phyloP scores from a whole-genome alignment of 92 coral and sea anemone genomes.

The Virgularia gustaviana region DNA sequence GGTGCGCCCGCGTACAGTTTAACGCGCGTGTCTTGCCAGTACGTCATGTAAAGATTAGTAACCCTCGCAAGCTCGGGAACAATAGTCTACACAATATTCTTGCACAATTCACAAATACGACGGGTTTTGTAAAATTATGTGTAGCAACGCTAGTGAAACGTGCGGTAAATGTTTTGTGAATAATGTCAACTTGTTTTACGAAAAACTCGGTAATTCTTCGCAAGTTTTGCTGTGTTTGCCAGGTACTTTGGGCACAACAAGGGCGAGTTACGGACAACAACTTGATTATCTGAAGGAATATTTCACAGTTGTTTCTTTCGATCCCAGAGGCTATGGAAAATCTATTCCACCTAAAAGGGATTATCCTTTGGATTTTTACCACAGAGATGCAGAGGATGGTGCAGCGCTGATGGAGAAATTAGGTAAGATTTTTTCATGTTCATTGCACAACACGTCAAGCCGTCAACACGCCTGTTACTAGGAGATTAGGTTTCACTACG shows the following conservation, averaged over 20 bases:
- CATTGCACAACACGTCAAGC: too few relatives aligned
- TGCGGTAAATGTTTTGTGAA: conserved; percentile 69
- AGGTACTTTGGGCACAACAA: conserved; percentile 88
- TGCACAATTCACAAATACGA: too few relatives aligned
- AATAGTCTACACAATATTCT: too few relatives aligned
- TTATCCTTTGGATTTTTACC: conserved; percentile 80
- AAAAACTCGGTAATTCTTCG: conserved; percentile 59
- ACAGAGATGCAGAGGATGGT: conserved; percentile 86
- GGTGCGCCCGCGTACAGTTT: too few relatives aligned
- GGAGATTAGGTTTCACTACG: too few relatives aligned
- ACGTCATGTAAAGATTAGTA: too few relatives aligned
- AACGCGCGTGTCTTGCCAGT: too few relatives aligned
- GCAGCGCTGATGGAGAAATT: conserved; percentile 75
- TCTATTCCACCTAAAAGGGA: conserved; percentile 92
- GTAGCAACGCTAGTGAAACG: too few relatives aligned
- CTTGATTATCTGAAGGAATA: conserved; percentile 61
- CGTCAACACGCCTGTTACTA: too few relatives aligned
- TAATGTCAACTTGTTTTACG: conserved; percentile 79
- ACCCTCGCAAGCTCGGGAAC: too few relatives aligned
- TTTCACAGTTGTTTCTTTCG: conserved; percentile 83
- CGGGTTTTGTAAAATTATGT: too few relatives aligned
- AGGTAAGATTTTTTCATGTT: too few relatives aligned
- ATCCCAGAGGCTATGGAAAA: conserved; percentile 96
- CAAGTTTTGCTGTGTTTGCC: conserved; percentile 83
- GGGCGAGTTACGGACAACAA: conserved; percentile 92